A percentile compares a stretch with the other conserved stretches of the same genome.
phyloP scores from a whole-genome alignment of 1,140 invertebrate species.

The Zaprionus kolodkinae region DNA sequence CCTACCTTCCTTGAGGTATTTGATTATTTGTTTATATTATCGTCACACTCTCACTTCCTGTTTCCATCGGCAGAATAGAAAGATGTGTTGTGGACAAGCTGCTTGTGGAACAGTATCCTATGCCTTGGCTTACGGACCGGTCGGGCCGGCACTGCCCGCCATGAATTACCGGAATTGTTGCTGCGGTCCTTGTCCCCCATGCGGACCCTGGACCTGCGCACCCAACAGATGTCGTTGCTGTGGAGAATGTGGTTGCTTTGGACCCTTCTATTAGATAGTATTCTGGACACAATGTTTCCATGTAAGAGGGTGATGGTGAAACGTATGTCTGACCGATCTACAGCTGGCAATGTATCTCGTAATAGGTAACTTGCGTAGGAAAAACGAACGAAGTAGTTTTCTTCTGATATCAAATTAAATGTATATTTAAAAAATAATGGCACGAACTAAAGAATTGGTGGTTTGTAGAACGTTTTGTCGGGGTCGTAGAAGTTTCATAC shows the following conservation, averaged over 20 bases:
- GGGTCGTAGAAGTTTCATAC: too few species aligned
- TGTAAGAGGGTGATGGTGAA: too few species aligned
- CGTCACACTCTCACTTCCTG: not conserved
- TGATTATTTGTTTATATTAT: not conserved
- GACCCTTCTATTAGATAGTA: slow-evolving; percentile 60
- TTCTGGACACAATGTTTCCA: not conserved
- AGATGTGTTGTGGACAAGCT: slow-evolving; percentile 35
- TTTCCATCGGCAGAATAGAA: not conserved
- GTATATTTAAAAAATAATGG: too few species aligned
- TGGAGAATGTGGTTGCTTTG: slow-evolving; percentile 62
- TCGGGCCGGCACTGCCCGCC: slow-evolving; percentile 65
- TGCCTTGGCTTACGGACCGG: slow-evolving; percentile 62
- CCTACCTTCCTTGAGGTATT: not conserved
- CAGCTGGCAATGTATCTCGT: not conserved
- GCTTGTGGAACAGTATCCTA: slow-evolving; percentile 66
- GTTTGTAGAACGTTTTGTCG: too few species aligned
- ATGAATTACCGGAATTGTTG: slow-evolving; percentile 68
- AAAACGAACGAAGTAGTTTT: slow-evolving; percentile 31
- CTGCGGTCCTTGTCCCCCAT: slow-evolving; percentile 63
- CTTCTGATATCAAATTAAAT: not conserved
- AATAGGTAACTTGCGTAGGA: slow-evolving; percentile 11
- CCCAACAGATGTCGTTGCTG: slow-evolving; percentile 63
- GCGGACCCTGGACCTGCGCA: slow-evolving; percentile 70
- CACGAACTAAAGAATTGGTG: too few species aligned
- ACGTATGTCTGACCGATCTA: not conserved